Evolutionary conservation across 2,888 invertebrate species (phyloP).

Genomic region (Cryptus armator): DNA sequence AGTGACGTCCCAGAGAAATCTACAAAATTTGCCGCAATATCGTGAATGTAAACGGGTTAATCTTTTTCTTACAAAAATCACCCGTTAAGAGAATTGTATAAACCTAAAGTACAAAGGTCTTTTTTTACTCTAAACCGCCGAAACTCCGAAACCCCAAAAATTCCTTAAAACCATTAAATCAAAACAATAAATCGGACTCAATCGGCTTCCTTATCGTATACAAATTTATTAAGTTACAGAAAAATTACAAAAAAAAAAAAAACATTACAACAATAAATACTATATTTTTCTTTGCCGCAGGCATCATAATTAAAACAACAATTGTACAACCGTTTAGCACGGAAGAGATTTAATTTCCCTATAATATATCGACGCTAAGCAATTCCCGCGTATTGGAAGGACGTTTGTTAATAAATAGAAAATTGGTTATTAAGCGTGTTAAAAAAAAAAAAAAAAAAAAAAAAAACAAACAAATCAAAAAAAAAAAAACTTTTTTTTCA

Average conservation of each 20-base stretch:
- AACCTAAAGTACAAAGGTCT: no score
- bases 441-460: constrained; percentile 37
- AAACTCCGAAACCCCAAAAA: no score
- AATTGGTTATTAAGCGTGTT: constrained; percentile 59
- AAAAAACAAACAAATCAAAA: constrained; percentile 5
- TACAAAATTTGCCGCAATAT: no score
- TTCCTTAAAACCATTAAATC: no score
- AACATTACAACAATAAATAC: constrained; percentile 64
- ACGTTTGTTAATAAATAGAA: constrained; percentile 77
- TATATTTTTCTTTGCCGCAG: constrained; percentile 53
- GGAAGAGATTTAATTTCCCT: constrained; percentile 34
- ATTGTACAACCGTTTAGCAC: constrained; percentile 53
- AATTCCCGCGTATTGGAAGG: constrained; percentile 45
- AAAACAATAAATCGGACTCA: background rate
- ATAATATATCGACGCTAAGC: constrained; percentile 23
- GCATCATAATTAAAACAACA: constrained; percentile 21
- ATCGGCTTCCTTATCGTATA: constrained; percentile 8
- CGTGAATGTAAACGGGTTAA: no score
- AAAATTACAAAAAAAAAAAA: constrained; percentile 33
- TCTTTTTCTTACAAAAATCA: no score
- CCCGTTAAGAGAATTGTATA: no score
- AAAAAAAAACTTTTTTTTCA: constrained; percentile 66
- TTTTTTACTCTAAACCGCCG: no score
- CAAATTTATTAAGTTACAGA: constrained; percentile 41
- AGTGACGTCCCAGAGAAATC: no score